phyloP scores from a whole-genome alignment of 2,113 vertebrate species.

The Thryonomys swinderianus region DNA sequence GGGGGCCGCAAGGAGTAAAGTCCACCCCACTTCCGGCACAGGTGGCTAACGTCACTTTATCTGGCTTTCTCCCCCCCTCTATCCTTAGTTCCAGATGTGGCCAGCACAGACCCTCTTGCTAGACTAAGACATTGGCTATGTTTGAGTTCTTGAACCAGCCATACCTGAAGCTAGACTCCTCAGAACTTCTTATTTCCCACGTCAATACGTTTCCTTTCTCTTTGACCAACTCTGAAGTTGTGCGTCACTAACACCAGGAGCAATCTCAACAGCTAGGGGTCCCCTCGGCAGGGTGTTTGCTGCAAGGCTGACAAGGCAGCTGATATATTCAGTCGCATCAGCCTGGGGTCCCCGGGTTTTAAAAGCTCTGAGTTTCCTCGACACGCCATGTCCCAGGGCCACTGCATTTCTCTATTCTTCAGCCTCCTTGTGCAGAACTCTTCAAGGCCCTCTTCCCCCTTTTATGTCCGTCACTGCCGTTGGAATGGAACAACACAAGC shows the following conservation, averaged over 20 bases:
- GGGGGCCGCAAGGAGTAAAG: not conserved
- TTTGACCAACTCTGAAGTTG: not conserved
- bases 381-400: not conserved
- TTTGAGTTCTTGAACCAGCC: not conserved
- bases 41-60: not conserved
- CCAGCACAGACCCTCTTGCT: not conserved
- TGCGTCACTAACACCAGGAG: not conserved
- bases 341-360: not conserved
- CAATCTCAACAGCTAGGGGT: not conserved
- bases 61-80: not conserved
- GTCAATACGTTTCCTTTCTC: not conserved
- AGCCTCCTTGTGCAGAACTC: not conserved
- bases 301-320: not conserved
- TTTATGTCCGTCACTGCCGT: constrained; percentile 75
- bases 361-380: not conserved
- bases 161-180: not conserved
- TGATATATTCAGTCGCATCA: not conserved
- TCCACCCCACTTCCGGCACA: not conserved
- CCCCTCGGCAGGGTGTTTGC: not conserved
- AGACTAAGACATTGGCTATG: not conserved
- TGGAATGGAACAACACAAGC: constrained; percentile 78
- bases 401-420: not conserved
- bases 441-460: constrained; percentile 54
- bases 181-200: not conserved
- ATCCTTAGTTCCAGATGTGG: not conserved